phyloP scores from a whole-genome alignment of 2,888 invertebrate species.

The Ophioninae sp. region DNA sequence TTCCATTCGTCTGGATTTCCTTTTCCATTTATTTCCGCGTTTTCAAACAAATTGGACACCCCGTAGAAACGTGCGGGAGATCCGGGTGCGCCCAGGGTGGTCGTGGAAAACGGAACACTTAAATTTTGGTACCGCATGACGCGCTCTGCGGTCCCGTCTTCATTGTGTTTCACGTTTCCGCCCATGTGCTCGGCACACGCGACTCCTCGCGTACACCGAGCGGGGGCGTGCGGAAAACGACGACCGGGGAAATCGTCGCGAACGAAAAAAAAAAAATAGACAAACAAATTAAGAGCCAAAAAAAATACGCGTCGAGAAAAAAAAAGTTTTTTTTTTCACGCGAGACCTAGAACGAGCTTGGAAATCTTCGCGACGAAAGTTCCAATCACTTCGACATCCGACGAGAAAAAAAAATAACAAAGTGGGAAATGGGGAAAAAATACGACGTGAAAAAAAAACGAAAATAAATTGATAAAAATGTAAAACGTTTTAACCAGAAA shows the following conservation, averaged over 20 bases:
- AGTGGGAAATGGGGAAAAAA: neutral
- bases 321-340: conserved; percentile 69
- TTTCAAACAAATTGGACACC: neutral
- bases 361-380: conserved; percentile 18
- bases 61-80: conserved; percentile 37
- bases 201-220: conserved; percentile 38
- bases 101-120: conserved; percentile 43
- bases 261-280: neutral
- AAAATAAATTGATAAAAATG: too few relatives aligned
- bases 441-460: neutral
- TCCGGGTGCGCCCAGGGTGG: conserved; percentile 54
- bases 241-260: conserved; percentile 3
- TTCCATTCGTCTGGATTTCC: too few relatives aligned
- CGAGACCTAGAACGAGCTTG: conserved; percentile 64
- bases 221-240: neutral
- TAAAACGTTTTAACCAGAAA: too few relatives aligned
- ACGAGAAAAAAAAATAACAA: conserved; percentile 10
- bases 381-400: too few relatives aligned
- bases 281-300: neutral
- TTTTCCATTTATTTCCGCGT: too few relatives aligned
- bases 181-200: conserved; percentile 70
- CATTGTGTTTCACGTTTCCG: conserved; percentile 67
- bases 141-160: conserved; percentile 41
- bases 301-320: conserved; percentile 36
- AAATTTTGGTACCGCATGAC: conserved; percentile 18